Base-by-base conservation (phyloP, 2,888 invertebrate genomes). In the Apamea epomidion region DNA sequence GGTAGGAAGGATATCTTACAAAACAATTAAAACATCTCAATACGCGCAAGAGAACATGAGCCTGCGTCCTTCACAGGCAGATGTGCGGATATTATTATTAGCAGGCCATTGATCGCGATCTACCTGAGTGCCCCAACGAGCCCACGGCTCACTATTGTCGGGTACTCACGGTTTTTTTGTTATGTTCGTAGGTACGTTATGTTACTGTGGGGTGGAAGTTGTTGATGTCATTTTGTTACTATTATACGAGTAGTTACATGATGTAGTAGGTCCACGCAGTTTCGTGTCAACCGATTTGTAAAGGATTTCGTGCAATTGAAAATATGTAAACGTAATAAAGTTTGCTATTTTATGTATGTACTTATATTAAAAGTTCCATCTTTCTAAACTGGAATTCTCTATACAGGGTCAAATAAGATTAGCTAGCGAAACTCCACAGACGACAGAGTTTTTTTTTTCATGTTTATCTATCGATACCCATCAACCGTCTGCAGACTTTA, bases 1-100 rank as follows among this genome's bases (percentile, higher is more conserved):
- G 83, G 62, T 76, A 76, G 69, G 37, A 64, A 76, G 69, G 37
- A 64, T 83, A 37, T 69, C 18, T 25, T 48, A 48, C 70, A 70
- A 70, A 81, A 67, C 71, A 82, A 83, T 78, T 77, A 74, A 80
- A 67, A 42, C 68, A 76, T 69, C 48, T 84, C 74, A 65, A 67
- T 70, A 72, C 48, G 32, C 64, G 42, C 42, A 72, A 60, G 60
- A 60, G 60, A 42, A 42, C 71, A 54, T 75, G 76, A 68, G 84
- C 75, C 45, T 68, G 58, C 68, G 83, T 73, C 84, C 80, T 80
- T 84, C 87, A 68, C 21, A n/a, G 76, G 76, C 91, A 91, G 91
- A 90, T 91, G 90, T 86, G 75, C 86, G 71, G 81, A 86, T 85
- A 83, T 87, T 89, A 89, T 89, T 89, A 89, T 89, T 89, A 89